Evolutionary conservation across 2,797 vertebrate species (phyloP), one percentile per base, ranked within the genome.

Genomic region (Poecilia gillii): DNA sequence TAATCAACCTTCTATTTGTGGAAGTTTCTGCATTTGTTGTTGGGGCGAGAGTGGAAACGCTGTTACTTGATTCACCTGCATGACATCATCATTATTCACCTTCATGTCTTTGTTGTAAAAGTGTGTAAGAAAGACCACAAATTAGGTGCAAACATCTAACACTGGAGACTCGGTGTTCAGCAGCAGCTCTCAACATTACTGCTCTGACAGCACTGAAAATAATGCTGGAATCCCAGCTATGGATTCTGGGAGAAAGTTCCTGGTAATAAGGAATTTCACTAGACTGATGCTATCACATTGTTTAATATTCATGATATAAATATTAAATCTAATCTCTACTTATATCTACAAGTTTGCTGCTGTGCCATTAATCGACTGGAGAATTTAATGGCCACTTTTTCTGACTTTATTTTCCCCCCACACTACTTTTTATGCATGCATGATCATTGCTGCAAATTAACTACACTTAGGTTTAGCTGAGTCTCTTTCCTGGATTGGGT

Each of bases 131-230:
- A 90, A 81, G 87, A 89, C 78, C 85, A 89, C 85, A 90, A 92
- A 91, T 85, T 88, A 92, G 88, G 74, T 79, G 84, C 84, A 89
- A 89, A 79, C 85, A 72, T 82, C 86, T 81, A 91, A 90, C 87
- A 84, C 74, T 87, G 91, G 92, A 90, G 77, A 79, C 73, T 90
- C 89, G 87, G 88, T 90, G 84, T 91, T 90, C 92, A 88, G 86
- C 77, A 74, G 82, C 81, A 85, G 80, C 88, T 92, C 88, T 87
- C 90, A 92, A 86, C 88, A 93, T 92, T 91, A 89, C 88, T 89
- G 91, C 92, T 93, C 88, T 94, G 90, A 93, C 91, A 82, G 91
- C 88, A 88, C 88, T 89, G 83, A 85, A 93, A 89, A 93, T 90
- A 85, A 85, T 82, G 84, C 83, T 72, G 76, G 74, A 85, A 91